phyloP scores from a whole-genome alignment of 2,888 invertebrate genomes.

The Caenorhabditis wallacei region DNA sequence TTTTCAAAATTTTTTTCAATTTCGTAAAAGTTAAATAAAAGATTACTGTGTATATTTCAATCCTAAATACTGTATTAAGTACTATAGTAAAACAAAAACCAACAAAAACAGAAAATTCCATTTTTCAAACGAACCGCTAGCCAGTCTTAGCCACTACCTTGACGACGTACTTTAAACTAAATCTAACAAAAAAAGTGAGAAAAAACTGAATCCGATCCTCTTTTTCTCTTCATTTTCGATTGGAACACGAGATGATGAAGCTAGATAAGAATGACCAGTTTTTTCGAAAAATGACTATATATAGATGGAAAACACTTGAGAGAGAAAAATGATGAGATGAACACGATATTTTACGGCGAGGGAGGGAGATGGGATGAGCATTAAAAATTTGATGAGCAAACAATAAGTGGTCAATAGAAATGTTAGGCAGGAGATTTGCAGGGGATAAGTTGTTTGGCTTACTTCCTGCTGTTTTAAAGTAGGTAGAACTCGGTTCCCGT shows the following conservation, averaged over 20 bases:
- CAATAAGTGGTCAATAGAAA: slow-evolving; percentile 4
- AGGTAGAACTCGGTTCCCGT: too few relatives aligned
- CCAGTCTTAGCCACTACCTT: too few relatives aligned
- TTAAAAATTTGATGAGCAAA: slow-evolving; percentile 49
- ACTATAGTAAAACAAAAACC: too few relatives aligned
- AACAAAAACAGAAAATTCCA: too few relatives aligned
- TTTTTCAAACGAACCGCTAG: too few relatives aligned
- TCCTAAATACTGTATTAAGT: too few relatives aligned
- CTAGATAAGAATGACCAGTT: slow-evolving; percentile 46
- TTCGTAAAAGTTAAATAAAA: too few relatives aligned
- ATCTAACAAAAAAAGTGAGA: not conserved
- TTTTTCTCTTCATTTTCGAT: not conserved
- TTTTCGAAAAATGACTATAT: slow-evolving; percentile 20
- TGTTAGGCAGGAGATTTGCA: not conserved
- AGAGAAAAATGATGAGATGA: slow-evolving; percentile 18
- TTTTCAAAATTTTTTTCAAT: too few relatives aligned
- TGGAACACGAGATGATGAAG: not conserved
- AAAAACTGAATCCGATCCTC: not conserved
- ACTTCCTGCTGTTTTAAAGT: too few relatives aligned
- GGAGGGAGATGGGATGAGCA: not conserved
- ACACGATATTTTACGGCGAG: slow-evolving; percentile 19
- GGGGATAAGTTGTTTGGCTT: not conserved
- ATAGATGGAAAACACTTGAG: slow-evolving; percentile 51
- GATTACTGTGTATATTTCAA: too few relatives aligned
- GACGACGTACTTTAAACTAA: not conserved